Base-by-base conservation (phyloP, 2,113 vertebrate genomes). In the Romanogobio albipinnatus region DNA sequence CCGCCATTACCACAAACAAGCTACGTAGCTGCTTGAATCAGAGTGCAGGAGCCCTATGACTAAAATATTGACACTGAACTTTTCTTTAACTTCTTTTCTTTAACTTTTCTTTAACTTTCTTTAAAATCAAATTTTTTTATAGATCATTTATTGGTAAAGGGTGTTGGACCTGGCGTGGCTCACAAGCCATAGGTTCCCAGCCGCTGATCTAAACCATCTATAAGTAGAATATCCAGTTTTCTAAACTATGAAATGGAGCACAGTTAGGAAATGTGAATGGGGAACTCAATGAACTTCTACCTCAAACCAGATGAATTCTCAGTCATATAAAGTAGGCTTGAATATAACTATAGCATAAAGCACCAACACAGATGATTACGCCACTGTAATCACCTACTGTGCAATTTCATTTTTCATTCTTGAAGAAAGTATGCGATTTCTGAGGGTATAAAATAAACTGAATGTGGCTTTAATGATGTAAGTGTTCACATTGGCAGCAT, bases 381-480 rank as follows among this genome's bases (percentile, higher is more conserved):
- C 11, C 4, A 36, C 33, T 24, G 24, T 51, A n/a, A n/a, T 82
- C 70, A 39, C 36, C 78, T 66, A 49, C 61, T 81, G 43, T 49
- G 43, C 78, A 51, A 81, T 81, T 81, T 81, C 61, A 36, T 33
- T 64, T 80, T 62, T 64, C 77, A 81, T 22, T 66, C 24, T 66
- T 19, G 9, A 66, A 66, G 61, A 81, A 81, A 17, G 76, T 39
- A 59, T 79, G 61, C 51, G 59, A 49, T 29, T 76, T 76, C 43
- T 64, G 73, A 36, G 45, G 9, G 24, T 19, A 51, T 51, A 66
- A 84, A 39, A 8, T 11, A 79, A 47, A 62, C 29, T 49, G 10
- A 66, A 66, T 33, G 43, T 11, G 39, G 43, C 24, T 11, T 14
- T 66, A 51, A 49, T 33, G 14, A 75, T 75, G 45, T 29, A 64